A percentile compares a stretch with the other conserved stretches of the same genome.
These are phyloP conservation scores for Plecotus auritus DNA, from an alignment of 2,113 vertebrate species.

Conservation along the genomic window DNA sequence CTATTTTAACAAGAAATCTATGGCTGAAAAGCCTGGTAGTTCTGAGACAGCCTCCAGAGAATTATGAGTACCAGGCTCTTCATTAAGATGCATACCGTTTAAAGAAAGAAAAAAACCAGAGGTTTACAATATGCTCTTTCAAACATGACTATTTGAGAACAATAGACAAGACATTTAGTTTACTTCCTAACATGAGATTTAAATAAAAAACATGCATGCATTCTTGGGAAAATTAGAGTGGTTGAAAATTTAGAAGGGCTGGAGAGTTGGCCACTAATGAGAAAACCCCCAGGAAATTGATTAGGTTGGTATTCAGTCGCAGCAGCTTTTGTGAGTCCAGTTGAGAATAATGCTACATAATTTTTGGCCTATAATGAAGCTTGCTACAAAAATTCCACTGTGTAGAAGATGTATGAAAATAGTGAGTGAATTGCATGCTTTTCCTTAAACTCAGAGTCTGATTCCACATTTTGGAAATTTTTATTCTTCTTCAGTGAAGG, in stretches of 20 bases:
- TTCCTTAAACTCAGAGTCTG: not conserved
- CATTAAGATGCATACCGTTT: conserved; percentile 37
- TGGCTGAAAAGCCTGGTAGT: not conserved
- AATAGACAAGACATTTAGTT: conserved; percentile 50
- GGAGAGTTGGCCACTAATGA: not conserved
- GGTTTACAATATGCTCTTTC: conserved; percentile 22
- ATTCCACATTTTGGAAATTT: not conserved
- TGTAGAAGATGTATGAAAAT: not conserved
- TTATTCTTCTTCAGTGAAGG: not conserved
- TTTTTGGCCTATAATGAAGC: not conserved
- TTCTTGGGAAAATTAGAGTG: conserved; percentile 49
- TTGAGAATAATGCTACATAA: not conserved
- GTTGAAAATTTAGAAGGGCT: conserved; percentile 26
- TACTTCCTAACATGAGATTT: conserved; percentile 57
- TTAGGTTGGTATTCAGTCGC: not conserved
- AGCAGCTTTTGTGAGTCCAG: not conserved
- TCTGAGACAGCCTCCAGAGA: not conserved
- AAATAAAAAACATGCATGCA: conserved; percentile 56
- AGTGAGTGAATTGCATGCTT: not conserved
- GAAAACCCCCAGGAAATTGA: not conserved
- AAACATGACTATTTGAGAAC: conserved; percentile 41
- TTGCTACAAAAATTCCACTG: not conserved
- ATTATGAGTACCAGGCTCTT: conserved; percentile 21
- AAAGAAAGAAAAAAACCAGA: conserved; percentile 37
- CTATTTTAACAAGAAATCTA: conserved; percentile 39